Conservation (phyloP, 2,113 vertebrate species). For the Forbesichthys papilliferus region DNA sequence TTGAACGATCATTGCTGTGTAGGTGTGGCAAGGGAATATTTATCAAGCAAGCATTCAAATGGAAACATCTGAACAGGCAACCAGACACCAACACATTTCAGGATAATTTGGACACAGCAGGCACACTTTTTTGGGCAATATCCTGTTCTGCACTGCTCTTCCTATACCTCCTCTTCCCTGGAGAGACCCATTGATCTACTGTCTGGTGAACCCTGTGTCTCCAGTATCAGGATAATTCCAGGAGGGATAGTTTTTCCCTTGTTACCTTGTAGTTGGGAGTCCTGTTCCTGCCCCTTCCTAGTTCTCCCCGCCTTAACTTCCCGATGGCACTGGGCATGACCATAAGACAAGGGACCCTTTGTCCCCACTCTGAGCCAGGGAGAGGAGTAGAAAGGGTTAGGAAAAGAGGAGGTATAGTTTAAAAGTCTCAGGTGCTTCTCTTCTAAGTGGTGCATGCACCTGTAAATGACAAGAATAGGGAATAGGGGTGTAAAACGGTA, state of each 20-base stretch:
- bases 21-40: slow-evolving; percentile 52
- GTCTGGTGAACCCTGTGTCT: slow-evolving; percentile 67
- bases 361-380: slow-evolving; percentile 57
- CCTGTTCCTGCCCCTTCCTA: slow-evolving; percentile 74
- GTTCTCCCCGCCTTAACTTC: slow-evolving; percentile 74
- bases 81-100: slow-evolving; percentile 65
- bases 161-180: slow-evolving; percentile 47
- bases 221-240: slow-evolving; percentile 75
- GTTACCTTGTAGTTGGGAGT: slow-evolving; percentile 76
- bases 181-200: slow-evolving; percentile 75
- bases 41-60: slow-evolving; percentile 67
- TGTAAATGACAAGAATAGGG: neutral
- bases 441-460: slow-evolving; percentile 17
- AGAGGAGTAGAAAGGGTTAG: slow-evolving; percentile 39
- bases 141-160: slow-evolving; percentile 65
- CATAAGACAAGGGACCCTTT: slow-evolving; percentile 72
- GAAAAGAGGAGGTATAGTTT: slow-evolving; percentile 40
- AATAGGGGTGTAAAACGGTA: neutral
- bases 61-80: slow-evolving; percentile 79
- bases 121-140: slow-evolving; percentile 76
- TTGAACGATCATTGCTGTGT: slow-evolving; percentile 40
- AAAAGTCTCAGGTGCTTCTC: slow-evolving; percentile 38
- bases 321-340: slow-evolving; percentile 54
- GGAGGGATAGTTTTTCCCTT: slow-evolving; percentile 80
- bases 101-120: slow-evolving; percentile 71